A percentile compares a stretch with the other conserved stretches of the same genome.
These are phyloP conservation scores for Thymelicus acteon DNA, from an alignment of 2,888 invertebrate genomes.

Conservation along the genomic window DNA sequence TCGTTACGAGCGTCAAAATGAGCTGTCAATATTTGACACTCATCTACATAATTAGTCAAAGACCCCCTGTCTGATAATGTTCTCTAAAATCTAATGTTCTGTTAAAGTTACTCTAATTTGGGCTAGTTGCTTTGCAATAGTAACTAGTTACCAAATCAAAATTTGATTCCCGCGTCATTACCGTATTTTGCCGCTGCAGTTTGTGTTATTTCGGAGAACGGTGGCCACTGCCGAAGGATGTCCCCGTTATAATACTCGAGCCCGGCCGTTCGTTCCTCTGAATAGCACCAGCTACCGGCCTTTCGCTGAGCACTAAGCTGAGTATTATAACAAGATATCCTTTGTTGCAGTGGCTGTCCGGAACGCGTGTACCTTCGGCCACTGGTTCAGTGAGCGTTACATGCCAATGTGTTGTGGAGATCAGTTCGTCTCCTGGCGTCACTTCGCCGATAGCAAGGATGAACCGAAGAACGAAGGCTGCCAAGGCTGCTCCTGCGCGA, in stretches of 20 bases:
- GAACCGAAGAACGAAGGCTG: constrained; percentile 48
- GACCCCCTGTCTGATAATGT: too few relatives aligned
- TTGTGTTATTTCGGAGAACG: constrained; percentile 77
- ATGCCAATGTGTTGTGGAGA: constrained; percentile 56
- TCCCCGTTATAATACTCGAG: constrained; percentile 76
- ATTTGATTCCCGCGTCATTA: background rate
- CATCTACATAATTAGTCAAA: too few relatives aligned
- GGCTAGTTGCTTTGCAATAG: background rate
- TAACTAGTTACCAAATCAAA: background rate
- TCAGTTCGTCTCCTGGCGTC: constrained; percentile 46
- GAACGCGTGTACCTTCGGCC: constrained; percentile 47
- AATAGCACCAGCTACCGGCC: constrained; percentile 67
- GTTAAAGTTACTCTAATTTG: too few relatives aligned
- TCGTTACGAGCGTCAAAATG: background rate
- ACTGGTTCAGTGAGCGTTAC: constrained; percentile 40
- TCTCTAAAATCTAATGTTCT: too few relatives aligned
- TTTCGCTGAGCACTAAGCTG: constrained; percentile 48
- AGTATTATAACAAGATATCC: constrained; percentile 77
- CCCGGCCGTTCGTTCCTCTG: constrained; percentile 66
- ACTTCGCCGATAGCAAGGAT: constrained; percentile 59
- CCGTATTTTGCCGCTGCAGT: constrained; percentile 18
- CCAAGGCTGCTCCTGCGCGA: constrained; percentile 26
- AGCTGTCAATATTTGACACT: background rate
- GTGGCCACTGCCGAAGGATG: constrained; percentile 65
- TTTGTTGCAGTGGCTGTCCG: constrained; percentile 68